Percentiles rank a stretch among this genome's conserved stretches.
Conservation (phyloP, 92 coral and sea anemone species). For the Palythoa grandiflora region DNA sequence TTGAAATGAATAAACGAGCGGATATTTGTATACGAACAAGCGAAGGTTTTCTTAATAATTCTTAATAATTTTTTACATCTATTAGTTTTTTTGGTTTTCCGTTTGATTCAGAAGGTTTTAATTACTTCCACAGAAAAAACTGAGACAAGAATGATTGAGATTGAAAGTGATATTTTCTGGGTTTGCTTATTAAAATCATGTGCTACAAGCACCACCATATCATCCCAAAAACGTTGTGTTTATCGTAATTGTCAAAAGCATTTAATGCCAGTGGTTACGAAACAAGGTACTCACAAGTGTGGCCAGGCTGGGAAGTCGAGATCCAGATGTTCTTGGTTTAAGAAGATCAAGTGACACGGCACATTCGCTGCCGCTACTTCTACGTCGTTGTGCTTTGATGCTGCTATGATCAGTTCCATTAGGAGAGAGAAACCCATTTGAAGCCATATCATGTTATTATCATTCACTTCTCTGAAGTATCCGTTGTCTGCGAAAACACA, state of each 20-base stretch:
- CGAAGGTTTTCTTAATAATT: background rate
- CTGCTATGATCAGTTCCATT: background rate
- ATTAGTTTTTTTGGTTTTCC: background rate
- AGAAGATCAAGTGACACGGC: conserved; percentile 27
- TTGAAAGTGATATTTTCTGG: background rate
- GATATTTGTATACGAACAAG: background rate
- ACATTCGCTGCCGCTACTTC: conserved; percentile 10
- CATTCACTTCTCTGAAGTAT: background rate
- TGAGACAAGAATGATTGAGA: background rate
- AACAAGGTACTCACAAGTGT: conserved; percentile 74
- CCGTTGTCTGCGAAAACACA: conserved; percentile 3
- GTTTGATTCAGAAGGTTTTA: background rate
- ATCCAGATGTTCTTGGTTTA: conserved; percentile 62
- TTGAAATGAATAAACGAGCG: background rate
- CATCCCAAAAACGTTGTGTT: background rate
- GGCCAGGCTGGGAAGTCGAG: conserved; percentile 80
- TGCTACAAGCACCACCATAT: background rate
- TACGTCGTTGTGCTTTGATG: background rate
- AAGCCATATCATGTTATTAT: conserved; percentile 2
- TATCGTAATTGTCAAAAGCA: background rate
- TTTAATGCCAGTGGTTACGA: background rate
- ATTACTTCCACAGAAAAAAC: background rate
- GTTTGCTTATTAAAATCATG: background rate
- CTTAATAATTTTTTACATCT: background rate
- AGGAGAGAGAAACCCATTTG: conserved; percentile 44